Conservation (phyloP, 2,113 vertebrate species). For the Perca schrenkii region DNA sequence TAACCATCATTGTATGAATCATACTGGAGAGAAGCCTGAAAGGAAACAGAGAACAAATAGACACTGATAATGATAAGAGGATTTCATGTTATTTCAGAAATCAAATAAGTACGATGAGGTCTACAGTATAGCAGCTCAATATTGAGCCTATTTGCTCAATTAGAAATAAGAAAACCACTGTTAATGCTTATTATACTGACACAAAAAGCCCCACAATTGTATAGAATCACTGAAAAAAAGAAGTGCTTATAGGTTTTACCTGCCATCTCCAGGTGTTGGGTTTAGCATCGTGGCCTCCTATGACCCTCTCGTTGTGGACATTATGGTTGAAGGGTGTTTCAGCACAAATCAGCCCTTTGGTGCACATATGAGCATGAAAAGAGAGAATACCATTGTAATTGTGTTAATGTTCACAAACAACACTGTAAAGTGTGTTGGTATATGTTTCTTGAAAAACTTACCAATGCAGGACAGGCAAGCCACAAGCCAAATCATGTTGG, state of each 20-base stretch:
- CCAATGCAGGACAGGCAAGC: slow-evolving; percentile 72
- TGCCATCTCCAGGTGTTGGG: slow-evolving; percentile 82
- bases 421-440: neutral
- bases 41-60: slow-evolving; percentile 16
- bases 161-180: neutral
- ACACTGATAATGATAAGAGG: neutral
- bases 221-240: neutral
- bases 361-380: slow-evolving; percentile 5
- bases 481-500: slow-evolving; percentile 72
- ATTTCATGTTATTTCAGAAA: neutral
- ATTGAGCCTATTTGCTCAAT: neutral
- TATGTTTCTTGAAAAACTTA: slow-evolving; percentile 34
- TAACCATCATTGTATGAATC: neutral
- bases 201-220: neutral
- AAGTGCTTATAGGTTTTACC: slow-evolving; percentile 56
- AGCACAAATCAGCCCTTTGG: slow-evolving; percentile 69
- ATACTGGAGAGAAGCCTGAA: slow-evolving; percentile 75
- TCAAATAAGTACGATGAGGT: neutral
- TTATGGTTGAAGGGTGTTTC: slow-evolving; percentile 50
- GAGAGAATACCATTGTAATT: neutral
- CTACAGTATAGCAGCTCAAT: neutral
- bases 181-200: neutral
- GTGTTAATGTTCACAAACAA: neutral
- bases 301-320: slow-evolving; percentile 67
- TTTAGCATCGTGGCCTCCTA: slow-evolving; percentile 66